These are phyloP conservation scores for Acrocephalus arundinaceus DNA, from an alignment of 2,113 vertebrate species.

Conservation along the genomic window DNA sequence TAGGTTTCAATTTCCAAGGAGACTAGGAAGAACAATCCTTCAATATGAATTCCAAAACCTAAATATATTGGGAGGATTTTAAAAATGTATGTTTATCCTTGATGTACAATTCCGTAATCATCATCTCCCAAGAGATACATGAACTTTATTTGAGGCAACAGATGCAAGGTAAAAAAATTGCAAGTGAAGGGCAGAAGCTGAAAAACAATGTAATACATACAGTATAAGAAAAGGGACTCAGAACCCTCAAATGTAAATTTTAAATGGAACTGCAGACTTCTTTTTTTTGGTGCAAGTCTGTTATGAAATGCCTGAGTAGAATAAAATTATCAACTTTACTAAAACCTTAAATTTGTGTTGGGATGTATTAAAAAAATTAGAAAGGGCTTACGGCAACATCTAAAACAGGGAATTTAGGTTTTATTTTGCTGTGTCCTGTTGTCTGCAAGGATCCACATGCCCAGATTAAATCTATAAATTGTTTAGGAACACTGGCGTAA, in stretches of 20 bases:
- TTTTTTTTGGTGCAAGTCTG: neutral
- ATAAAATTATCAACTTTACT: neutral
- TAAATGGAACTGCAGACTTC: neutral
- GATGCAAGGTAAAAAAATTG: neutral
- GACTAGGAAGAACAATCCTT: neutral
- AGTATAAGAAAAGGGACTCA: neutral
- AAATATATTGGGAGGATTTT: neutral
- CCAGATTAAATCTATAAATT: neutral
- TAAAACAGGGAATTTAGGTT: neutral
- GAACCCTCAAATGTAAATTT: neutral
- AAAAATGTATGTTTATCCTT: neutral
- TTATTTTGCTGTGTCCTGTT: neutral
- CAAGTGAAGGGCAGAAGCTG: neutral
- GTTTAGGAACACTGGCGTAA: neutral
- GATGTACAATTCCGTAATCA: neutral
- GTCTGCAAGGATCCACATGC: neutral
- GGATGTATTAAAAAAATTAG: neutral
- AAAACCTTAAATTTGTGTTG: neutral
- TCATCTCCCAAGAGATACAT: neutral
- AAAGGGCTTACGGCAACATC: neutral
- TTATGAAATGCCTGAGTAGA: accelerated
- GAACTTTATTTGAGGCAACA: neutral
- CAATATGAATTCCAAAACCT: neutral
- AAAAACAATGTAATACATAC: neutral
- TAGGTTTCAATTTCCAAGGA: neutral